These are phyloP conservation scores for Hemibagrus guttatus DNA, from an alignment of 2,797 vertebrate species.

Conservation along the genomic window DNA sequence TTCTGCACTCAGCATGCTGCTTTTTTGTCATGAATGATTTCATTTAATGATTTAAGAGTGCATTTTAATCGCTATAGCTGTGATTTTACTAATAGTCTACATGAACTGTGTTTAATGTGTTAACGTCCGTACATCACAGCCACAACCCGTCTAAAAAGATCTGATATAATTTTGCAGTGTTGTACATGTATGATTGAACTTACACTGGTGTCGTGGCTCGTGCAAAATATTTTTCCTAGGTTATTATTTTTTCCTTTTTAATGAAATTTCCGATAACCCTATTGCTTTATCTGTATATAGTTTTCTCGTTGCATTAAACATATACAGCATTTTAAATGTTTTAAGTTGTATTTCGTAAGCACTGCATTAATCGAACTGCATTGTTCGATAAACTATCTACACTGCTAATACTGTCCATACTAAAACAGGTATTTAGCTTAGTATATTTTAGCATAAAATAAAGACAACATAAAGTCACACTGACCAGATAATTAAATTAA, in stretches of 20 bases:
- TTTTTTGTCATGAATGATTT: background rate
- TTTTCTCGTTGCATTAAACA: background rate
- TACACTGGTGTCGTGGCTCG: background rate
- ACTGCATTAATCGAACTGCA: too few relatives aligned
- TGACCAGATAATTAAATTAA: background rate
- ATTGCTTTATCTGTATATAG: background rate
- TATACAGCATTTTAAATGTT: background rate
- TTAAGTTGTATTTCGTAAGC: background rate
- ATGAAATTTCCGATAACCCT: background rate
- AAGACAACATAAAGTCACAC: background rate
- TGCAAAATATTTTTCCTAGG: background rate
- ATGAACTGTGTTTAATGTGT: background rate
- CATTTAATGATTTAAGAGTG: background rate
- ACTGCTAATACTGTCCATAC: background rate
- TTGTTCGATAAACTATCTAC: background rate
- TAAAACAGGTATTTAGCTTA: background rate
- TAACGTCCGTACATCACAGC: background rate
- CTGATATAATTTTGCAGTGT: background rate
- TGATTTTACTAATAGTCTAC: background rate
- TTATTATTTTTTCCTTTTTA: background rate
- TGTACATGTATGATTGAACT: background rate
- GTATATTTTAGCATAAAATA: background rate
- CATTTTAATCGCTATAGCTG: background rate
- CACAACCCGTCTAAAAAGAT: background rate
- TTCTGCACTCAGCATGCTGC: slow-evolving; percentile 36